Base-by-base conservation (phyloP, 2,888 invertebrate genomes). In the Empis stercorea region DNA sequence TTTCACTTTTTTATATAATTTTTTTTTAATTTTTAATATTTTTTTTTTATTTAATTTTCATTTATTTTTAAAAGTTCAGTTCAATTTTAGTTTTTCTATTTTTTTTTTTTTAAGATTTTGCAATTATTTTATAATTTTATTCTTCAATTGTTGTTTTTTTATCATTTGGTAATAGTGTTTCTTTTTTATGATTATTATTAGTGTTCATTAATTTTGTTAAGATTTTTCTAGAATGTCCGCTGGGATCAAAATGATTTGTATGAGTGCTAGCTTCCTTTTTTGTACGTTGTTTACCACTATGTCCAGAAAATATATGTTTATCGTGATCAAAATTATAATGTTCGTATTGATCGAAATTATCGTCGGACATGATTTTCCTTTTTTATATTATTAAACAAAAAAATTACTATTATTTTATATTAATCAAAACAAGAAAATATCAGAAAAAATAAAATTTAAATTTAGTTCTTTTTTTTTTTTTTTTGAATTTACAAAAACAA, bases 271-370 rank as follows among this genome's bases (percentile, higher is more conserved):
- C 88, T 72, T 94, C 94, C 66, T 84, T 86, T 75, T 94, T 93
- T 50, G 84, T 78, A 55, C 93, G 76, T 61, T 91, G 87, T 67
- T 94, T 93, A 52, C 94, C 94, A 64, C 89, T 84, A 71, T 89
- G 87, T 20, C 86, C 84, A 39, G 82, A 80, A 69, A 81, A 84
- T 54, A 92, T 80, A 66, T 87, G 83, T 71, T 93, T 93, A 69
- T 91, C 93, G 74, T 87, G 82, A 59, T 89, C 89, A 71, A 84
- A 93, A 72, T 93, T 93, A 76, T 88, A 94, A 65, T 91, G 87
- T 65, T 94, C 94, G 78, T 89, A 91, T 65, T 89, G 82, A 73
- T 94, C 92, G 67, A 84, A 83, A 73, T 86, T 80, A 60, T 76
- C 74, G 71, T 87, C 87, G 62, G 87, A 87, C 88, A 88, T 87